Evolutionary conservation across 2,113 vertebrate species (phyloP), one percentile per base, ranked within the genome.

Genomic region (Candoia aspera): DNA sequence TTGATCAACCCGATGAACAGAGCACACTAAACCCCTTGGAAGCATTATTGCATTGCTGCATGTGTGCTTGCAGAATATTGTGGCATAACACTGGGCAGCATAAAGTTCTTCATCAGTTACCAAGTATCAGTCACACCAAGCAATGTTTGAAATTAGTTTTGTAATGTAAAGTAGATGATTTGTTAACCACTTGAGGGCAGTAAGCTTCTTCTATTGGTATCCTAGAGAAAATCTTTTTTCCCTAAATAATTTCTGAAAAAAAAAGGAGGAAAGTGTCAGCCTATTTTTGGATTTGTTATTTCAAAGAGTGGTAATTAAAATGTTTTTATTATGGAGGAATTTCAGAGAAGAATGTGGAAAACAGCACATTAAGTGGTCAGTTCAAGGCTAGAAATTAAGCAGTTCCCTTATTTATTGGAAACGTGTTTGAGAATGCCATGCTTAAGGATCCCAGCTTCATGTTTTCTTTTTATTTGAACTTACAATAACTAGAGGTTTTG

Each of bases 121-220:
- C 46, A 37, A 49, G 26, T 90, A 84, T 73, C 15, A 59, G 0
- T 59, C 19, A 24, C 9, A 37, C 24, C 73, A 55, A 79, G 64
- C 6, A 2, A 24, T 29, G 33, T 84, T 84, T 46, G 26, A 84
- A 90, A 79, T 23, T n/a, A 3, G 0, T 62, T 23, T 42, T 29
- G 33, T 57, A 19, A 46, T 26, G 42, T 58, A 29, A 91, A 83
- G 21, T 88, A 84, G 23, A 33, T 89, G 68, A 79, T 64, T 92
- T 46, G n/a, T 64, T 54, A 88, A 42, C 91, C 91, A 89, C 91
- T 55, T 89, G 91, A 85, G 91, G 91, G 91, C 91, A 89, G 91
- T 64, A 92, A 68, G 55, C 19, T 54, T n/a, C 46, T 57, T 92
- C 64, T 24, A 8, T 60, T 92, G 53, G 24, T 26, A 58, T 23